Base-by-base conservation (phyloP, 2,888 invertebrate species). In the Octonoba sinensis region DNA sequence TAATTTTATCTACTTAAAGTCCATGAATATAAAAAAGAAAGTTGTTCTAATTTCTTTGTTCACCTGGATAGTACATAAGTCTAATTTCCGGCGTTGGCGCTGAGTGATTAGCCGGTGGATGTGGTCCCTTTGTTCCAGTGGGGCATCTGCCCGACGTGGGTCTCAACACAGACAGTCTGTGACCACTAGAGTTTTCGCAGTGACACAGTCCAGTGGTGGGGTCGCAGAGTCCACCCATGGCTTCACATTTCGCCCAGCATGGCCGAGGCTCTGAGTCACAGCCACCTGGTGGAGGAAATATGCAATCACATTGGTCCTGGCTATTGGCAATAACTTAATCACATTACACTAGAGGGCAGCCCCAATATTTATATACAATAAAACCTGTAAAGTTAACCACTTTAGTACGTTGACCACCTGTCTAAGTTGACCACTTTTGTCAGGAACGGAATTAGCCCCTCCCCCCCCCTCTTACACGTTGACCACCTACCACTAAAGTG, bases 1-100 rank as follows among this genome's bases (percentile, higher is more conserved):
- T n/a, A n/a, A n/a, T n/a, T n/a, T n/a, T n/a, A n/a, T n/a, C n/a
- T n/a, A n/a, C n/a, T n/a, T n/a, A n/a, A n/a, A n/a, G n/a, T n/a
- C n/a, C n/a, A n/a, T n/a, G 27, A 27, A 27, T 2, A 27, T 3
- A 27, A 27, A 27, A 27, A 27, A 27, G 27, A 27, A 27, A 27
- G 4, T 27, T 11, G 11, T 36, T 36, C 36, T 36, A 36, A 36
- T 3, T 8, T 18, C 4, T 8, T 1, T 11, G n/a, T 66, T 54
- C 22, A 82, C 82, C 82, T 72, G 82, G 82, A 67, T 72, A 82
- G 22, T 82, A 82, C 60, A 67, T 82, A 22, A 82, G 72, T n/a
- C 57, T 49, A 22, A 81, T 65, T 56, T 70, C 76, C 16, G 65
- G 22, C 0, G 81, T 74, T 2, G 74, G 59, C 1, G 74, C 74